These are phyloP conservation scores for Peucedramus taeniatus DNA, from an alignment of 2,113 vertebrate species.

Conservation along the genomic window DNA sequence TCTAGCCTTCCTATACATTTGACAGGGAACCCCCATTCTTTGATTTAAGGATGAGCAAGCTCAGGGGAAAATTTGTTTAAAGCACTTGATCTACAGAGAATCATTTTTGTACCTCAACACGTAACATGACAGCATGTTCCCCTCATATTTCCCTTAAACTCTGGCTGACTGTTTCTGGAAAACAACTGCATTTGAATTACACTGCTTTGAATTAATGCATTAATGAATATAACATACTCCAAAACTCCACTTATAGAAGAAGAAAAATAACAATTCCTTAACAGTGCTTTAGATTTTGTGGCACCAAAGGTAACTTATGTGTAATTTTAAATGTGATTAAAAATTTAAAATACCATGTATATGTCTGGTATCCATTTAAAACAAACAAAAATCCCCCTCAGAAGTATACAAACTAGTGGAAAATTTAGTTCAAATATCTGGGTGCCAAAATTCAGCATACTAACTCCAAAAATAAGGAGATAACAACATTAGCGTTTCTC, in stretches of 20 bases:
- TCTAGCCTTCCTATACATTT: not conserved
- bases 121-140: not conserved
- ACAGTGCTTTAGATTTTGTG: not conserved
- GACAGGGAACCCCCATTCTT: not conserved
- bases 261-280: not conserved
- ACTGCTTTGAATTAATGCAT: not conserved
- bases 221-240: not conserved
- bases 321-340: not conserved
- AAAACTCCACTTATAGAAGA: not conserved
- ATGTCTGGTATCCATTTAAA: not conserved
- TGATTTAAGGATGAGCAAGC: not conserved
- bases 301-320: not conserved
- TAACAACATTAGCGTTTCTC: not conserved
- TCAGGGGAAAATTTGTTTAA: not conserved
- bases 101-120: not conserved
- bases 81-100: not conserved
- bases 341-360: not conserved
- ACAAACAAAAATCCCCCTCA: not conserved
- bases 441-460: not conserved
- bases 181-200: not conserved
- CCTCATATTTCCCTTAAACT: not conserved
- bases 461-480: not conserved
- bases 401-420: not conserved
- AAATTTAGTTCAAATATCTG: not conserved
- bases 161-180: not conserved